phyloP scores from a whole-genome alignment of 2,888 invertebrate species.

The Noctua fimbriata region DNA sequence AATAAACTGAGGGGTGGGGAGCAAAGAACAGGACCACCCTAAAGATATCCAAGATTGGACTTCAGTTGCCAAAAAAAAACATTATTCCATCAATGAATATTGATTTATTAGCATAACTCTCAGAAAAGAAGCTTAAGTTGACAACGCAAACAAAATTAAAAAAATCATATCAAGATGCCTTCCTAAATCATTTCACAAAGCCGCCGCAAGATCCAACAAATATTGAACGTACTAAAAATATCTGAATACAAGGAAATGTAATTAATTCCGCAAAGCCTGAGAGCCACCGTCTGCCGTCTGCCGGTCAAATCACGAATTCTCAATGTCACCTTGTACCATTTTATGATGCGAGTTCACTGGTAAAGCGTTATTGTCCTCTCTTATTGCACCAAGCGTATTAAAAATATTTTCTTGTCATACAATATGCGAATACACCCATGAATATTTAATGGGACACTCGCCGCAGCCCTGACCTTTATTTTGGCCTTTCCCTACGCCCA shows the following conservation, averaged over 20 bases:
- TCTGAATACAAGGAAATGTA: slow-evolving; percentile 66
- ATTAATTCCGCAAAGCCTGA: slow-evolving; percentile 58
- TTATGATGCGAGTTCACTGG: slow-evolving; percentile 67
- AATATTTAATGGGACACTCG: slow-evolving; percentile 84
- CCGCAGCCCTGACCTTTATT: slow-evolving; percentile 85
- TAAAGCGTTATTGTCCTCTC: slow-evolving; percentile 68
- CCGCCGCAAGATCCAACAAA: slow-evolving; percentile 55
- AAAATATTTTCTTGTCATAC: slow-evolving; percentile 80
- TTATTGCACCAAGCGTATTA: slow-evolving; percentile 74
- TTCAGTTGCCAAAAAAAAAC: neutral
- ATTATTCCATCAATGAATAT: neutral
- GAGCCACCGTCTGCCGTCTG: slow-evolving; percentile 53
- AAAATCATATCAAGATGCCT: slow-evolving; percentile 4
- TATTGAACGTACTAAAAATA: slow-evolving; percentile 57
- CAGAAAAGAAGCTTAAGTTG: slow-evolving; percentile 37
- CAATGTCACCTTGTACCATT: slow-evolving; percentile 77
- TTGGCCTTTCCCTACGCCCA: slow-evolving; percentile 82
- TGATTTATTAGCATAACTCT: slow-evolving; percentile 12
- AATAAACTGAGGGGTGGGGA: neutral
- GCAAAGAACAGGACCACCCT: slow-evolving; percentile 1
- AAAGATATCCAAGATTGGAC: neutral
- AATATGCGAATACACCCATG: slow-evolving; percentile 84
- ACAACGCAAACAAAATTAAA: slow-evolving; percentile 33
- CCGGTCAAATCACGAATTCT: slow-evolving; percentile 74
- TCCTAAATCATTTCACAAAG: slow-evolving; percentile 37